A percentile compares a stretch with the other conserved stretches of the same genome.
Conservation (phyloP, 2,888 invertebrate species). For the Horisme vitalbata region DNA sequence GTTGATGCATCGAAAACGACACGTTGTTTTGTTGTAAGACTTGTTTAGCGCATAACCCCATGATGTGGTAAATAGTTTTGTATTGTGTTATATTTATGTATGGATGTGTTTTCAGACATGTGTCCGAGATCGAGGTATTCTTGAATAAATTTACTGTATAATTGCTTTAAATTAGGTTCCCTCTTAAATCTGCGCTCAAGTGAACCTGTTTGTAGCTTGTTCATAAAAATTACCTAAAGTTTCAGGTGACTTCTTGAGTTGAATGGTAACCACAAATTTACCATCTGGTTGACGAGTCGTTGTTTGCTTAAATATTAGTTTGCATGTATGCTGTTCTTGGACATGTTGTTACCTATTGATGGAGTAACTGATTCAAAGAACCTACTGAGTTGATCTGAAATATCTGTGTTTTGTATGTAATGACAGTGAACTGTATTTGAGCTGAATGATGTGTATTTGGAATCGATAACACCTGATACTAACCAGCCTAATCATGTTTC, state of each 20-base stretch:
- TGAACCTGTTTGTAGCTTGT: conserved; percentile 13
- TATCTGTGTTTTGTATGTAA: too few relatives aligned
- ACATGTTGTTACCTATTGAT: not conserved
- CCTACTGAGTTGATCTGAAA: too few relatives aligned
- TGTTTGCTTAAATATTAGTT: not conserved
- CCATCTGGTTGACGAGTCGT: too few relatives aligned
- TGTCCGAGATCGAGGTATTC: conserved; percentile 17
- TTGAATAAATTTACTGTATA: conserved; percentile 13
- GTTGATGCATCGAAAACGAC: conserved; percentile 11
- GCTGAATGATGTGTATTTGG: not conserved
- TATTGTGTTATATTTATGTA: not conserved
- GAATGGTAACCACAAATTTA: conserved; percentile 20
- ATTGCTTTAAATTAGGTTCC: conserved; percentile 4
- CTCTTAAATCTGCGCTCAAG: conserved; percentile 20
- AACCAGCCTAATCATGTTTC: too few relatives aligned
- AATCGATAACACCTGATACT: too few relatives aligned
- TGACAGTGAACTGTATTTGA: not conserved
- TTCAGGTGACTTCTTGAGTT: conserved; percentile 18
- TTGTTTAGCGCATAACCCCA: too few relatives aligned
- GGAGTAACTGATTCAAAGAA: too few relatives aligned
- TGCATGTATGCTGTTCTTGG: not conserved
- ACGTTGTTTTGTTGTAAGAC: conserved; percentile 17
- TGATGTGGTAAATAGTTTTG: conserved; percentile 18
- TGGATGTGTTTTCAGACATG: conserved; percentile 3
- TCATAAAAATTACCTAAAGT: conserved; percentile 15